These are phyloP conservation scores for Napeogenes sylphis DNA, from an alignment of 2,888 invertebrate species.

Conservation along the genomic window DNA sequence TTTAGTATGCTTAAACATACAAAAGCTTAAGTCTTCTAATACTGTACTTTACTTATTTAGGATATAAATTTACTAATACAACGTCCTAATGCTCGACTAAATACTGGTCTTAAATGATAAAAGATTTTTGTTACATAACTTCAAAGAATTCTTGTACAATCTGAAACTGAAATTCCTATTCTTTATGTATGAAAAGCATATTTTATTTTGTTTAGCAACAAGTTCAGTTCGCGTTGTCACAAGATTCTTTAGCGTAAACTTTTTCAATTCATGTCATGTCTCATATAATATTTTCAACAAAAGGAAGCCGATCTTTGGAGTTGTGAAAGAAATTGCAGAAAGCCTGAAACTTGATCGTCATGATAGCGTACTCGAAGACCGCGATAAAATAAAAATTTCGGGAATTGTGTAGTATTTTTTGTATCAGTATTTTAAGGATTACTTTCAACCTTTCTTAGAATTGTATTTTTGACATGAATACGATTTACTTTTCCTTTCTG, in stretches of 20 bases:
- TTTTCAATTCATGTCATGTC: slow-evolving; percentile 65
- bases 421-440: slow-evolving; percentile 8
- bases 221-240: slow-evolving; percentile 41
- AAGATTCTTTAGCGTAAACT: slow-evolving; percentile 47
- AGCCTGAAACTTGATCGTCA: slow-evolving; percentile 47
- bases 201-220: slow-evolving; percentile 37
- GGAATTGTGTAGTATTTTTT: slow-evolving; percentile 13
- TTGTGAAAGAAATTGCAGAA: slow-evolving; percentile 51
- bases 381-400: slow-evolving; percentile 53
- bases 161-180: too few relatives aligned
- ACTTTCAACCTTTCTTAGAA: neutral
- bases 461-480: slow-evolving; percentile 2
- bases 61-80: too few relatives aligned
- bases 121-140: too few relatives aligned
- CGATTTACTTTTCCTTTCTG: neutral
- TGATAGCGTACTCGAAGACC: slow-evolving; percentile 41
- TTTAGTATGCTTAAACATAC: too few relatives aligned
- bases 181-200: slow-evolving; percentile 13
- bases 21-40: too few relatives aligned
- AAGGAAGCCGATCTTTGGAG: slow-evolving; percentile 56
- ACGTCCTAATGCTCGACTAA: too few relatives aligned
- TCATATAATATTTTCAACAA: slow-evolving; percentile 56
- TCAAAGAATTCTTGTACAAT: too few relatives aligned
- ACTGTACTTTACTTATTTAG: too few relatives aligned
- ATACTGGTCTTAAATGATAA: too few relatives aligned